Conservation (phyloP, 2,888 invertebrate genomes). For the Drosophila rellima region DNA sequence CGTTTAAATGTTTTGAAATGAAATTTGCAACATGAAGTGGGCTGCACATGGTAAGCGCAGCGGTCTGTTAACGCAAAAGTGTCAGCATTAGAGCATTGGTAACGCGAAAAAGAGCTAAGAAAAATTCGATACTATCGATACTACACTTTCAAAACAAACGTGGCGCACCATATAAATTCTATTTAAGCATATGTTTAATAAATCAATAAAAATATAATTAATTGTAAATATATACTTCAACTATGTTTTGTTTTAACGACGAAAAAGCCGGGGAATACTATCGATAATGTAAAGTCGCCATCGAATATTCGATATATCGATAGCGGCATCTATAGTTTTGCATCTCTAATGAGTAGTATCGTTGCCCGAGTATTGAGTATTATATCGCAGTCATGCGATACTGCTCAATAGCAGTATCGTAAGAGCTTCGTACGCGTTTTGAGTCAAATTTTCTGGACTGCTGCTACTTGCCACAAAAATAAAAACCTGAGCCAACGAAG, state of each 20-base stretch:
- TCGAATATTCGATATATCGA: background rate
- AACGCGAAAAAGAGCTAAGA: background rate
- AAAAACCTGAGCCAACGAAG: constrained; percentile 20
- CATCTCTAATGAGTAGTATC: constrained; percentile 39
- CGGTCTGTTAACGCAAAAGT: constrained; percentile 8
- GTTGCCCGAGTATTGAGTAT: constrained; percentile 35
- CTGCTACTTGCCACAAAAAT: constrained; percentile 39
- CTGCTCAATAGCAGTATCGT: constrained; percentile 48
- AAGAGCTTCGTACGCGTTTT: constrained; percentile 56
- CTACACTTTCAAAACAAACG: background rate
- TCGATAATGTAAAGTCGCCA: no score
- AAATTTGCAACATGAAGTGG: background rate
- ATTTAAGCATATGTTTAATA: no score
- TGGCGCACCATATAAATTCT: no score
- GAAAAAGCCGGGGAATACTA: no score
- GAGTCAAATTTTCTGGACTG: constrained; percentile 54
- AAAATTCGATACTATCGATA: background rate
- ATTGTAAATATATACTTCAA: no score
- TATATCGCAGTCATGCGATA: constrained; percentile 44
- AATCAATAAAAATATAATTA: no score
- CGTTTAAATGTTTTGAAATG: background rate
- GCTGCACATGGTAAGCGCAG: background rate
- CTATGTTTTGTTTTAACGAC: no score
- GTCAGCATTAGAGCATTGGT: constrained; percentile 12
- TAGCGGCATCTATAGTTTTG: background rate